A percentile compares a stretch with the other conserved stretches of the same genome.
phyloP scores from a whole-genome alignment of 1,140 invertebrate species.

The Propsilocerus akamusi region DNA sequence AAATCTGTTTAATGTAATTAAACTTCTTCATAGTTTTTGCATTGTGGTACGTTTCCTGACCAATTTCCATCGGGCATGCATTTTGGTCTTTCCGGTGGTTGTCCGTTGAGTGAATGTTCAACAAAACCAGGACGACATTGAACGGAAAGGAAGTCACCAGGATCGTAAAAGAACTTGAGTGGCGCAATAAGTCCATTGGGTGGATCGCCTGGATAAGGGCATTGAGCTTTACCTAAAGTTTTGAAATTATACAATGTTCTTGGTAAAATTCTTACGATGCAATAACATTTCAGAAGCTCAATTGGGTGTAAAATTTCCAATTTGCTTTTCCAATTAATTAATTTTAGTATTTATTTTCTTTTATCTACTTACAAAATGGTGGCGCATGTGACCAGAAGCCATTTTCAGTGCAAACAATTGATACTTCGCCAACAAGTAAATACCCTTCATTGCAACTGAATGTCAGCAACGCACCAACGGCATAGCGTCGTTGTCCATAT shows the following conservation, averaged over 20 bases:
- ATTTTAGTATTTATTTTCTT: not conserved
- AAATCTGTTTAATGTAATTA: too few species aligned
- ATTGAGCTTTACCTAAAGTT: conserved; percentile 45
- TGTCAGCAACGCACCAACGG: conserved; percentile 57
- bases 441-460: conserved; percentile 54
- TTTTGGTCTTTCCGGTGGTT: conserved; percentile 25
- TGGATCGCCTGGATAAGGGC: conserved; percentile 52
- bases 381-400: conserved; percentile 71
- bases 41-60: conserved; percentile 27
- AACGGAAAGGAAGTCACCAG: conserved; percentile 50
- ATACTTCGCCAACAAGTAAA: conserved; percentile 48
- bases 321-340: not conserved
- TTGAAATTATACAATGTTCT: conserved; percentile 1
- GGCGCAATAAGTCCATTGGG: conserved; percentile 47
- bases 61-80: conserved; percentile 29
- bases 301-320: not conserved
- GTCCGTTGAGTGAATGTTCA: conserved; percentile 16
- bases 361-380: conserved; percentile 45
- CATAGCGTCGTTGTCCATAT: conserved; percentile 26
- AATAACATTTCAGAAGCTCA: not conserved
- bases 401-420: conserved; percentile 67
- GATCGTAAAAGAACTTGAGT: conserved; percentile 57
- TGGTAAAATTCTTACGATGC: not conserved
- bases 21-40: conserved; percentile 28
- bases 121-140: conserved; percentile 50